A percentile compares a stretch with the other conserved stretches of the same genome.
Evolutionary conservation across 2,113 vertebrate genomes (phyloP).

Genomic region (Bos taurus): ARS-UCD2.0 NC_037330.1:58976501-58977000

Average conservation of each 20-base stretch:
- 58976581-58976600: too few relatives aligned
- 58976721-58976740: neutral
- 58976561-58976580: neutral
- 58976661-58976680: neutral
- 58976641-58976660: neutral
- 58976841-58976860: neutral
- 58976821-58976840: neutral
- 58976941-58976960: neutral
- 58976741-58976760: neutral
- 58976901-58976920: neutral
- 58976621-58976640: neutral
- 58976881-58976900: neutral
- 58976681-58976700: neutral
- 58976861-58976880: neutral
- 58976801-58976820: neutral
- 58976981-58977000: conserved; percentile 52
- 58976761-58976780: neutral
- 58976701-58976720: neutral
- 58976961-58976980: neutral
- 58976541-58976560: neutral
- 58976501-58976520: neutral
- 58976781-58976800: neutral
- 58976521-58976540: neutral
- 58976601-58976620: neutral
- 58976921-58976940: neutral